Conservation (phyloP, 2,888 invertebrate species). For the Agrilus cyanescens region DNA sequence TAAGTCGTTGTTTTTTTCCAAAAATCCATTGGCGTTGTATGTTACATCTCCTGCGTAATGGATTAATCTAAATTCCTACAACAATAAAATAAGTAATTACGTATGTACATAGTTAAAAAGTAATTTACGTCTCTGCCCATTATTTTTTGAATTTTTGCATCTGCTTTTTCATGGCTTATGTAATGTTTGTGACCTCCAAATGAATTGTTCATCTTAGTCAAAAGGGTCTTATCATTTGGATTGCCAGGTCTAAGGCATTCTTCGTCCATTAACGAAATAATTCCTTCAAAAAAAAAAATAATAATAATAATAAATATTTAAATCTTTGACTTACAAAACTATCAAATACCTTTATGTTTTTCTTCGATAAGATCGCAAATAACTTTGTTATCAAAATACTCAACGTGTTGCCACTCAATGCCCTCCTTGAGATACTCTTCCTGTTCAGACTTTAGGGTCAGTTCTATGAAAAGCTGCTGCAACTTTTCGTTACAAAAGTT, state of each 20-base stretch:
- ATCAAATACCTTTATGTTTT: constrained; percentile 59
- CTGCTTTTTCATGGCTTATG: constrained; percentile 69
- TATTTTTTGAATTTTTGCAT: constrained; percentile 66
- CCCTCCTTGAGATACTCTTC: constrained; percentile 86
- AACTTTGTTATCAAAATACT: constrained; percentile 86
- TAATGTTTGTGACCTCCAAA: constrained; percentile 70
- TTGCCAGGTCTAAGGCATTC: constrained; percentile 87
- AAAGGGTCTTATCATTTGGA: constrained; percentile 67
- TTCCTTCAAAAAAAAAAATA: constrained; percentile 40
- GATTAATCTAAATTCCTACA: constrained; percentile 73
- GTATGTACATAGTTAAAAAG: not conserved
- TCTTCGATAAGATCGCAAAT: constrained; percentile 89
- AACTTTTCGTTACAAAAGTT: constrained; percentile 94
- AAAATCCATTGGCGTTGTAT: constrained; percentile 73
- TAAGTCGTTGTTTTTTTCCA: constrained; percentile 90
- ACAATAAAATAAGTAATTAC: constrained; percentile 11
- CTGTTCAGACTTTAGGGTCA: constrained; percentile 84
- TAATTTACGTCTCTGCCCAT: constrained; percentile 68
- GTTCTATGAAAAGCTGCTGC: constrained; percentile 85
- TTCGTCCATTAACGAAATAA: constrained; percentile 78
- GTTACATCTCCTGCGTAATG: constrained; percentile 93
- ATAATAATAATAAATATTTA: constrained; percentile 3
- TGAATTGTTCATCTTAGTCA: constrained; percentile 66
- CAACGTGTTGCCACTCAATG: constrained; percentile 81
- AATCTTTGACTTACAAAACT: not conserved